phyloP scores from a whole-genome alignment of 2,888 invertebrate species.

The Xestia c-nigrum region DNA sequence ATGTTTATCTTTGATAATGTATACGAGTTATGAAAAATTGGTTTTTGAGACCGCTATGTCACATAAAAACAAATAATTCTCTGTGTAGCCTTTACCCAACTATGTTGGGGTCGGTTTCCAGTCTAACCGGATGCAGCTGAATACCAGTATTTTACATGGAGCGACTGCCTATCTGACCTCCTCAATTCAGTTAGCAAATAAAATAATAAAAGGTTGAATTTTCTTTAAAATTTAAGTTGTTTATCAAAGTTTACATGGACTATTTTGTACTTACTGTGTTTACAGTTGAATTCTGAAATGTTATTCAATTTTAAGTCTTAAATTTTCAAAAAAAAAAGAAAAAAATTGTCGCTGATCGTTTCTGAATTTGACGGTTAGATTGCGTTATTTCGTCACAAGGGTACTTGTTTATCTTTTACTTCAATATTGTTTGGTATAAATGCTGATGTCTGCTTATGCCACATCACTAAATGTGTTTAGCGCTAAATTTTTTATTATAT shows the following conservation, averaged over 20 bases:
- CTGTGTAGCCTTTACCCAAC: background rate
- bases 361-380: background rate
- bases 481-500: no score
- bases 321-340: background rate
- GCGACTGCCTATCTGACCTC: background rate
- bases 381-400: background rate
- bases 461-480: no score
- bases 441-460: no score
- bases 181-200: background rate
- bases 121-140: background rate
- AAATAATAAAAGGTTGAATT: background rate
- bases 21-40: background rate
- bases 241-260: background rate
- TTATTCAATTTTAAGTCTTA: background rate
- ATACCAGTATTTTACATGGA: background rate
- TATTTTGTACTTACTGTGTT: background rate
- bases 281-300: background rate
- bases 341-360: background rate
- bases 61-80: background rate
- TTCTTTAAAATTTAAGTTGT: background rate
- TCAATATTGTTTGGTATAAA: no score
- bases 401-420: background rate
- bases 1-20: constrained; percentile 1
- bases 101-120: background rate
- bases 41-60: background rate